These are phyloP conservation scores for Cepaea nemoralis DNA, from an alignment of 1,140 invertebrate genomes.

Conservation along the genomic window DNA sequence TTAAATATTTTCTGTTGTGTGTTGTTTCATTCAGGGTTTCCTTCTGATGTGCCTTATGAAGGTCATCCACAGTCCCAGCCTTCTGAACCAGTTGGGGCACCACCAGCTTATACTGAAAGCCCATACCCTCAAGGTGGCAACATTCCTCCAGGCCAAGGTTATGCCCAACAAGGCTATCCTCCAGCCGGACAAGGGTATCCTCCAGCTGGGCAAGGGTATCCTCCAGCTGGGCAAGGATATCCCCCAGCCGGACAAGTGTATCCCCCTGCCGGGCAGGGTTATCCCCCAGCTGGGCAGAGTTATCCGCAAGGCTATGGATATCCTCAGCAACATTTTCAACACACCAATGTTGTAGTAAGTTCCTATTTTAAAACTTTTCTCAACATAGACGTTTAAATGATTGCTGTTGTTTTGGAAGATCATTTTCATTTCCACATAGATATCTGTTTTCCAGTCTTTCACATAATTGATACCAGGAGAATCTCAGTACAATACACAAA, in stretches of 20 bases:
- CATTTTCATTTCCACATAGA: no score
- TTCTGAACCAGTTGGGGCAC: not conserved
- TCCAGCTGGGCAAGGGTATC: not conserved
- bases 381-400: no score
- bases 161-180: no score
- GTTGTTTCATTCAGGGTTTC: not conserved
- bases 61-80: not conserved
- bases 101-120: not conserved
- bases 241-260: not conserved
- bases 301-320: not conserved
- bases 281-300: not conserved
- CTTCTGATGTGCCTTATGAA: not conserved
- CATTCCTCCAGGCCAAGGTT: not conserved
- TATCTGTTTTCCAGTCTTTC: no score
- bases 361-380: no score
- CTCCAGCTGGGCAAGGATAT: not conserved
- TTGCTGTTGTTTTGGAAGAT: no score
- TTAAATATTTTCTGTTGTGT: no score
- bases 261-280: not conserved
- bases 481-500: no score
- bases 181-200: not conserved
- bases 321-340: not conserved
- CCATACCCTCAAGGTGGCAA: not conserved
- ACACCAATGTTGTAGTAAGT: slow-evolving; percentile 18
- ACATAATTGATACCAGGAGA: no score